Conservation (phyloP, 92 coral and sea anemone species). For the Pocillopora grandis region DNA sequence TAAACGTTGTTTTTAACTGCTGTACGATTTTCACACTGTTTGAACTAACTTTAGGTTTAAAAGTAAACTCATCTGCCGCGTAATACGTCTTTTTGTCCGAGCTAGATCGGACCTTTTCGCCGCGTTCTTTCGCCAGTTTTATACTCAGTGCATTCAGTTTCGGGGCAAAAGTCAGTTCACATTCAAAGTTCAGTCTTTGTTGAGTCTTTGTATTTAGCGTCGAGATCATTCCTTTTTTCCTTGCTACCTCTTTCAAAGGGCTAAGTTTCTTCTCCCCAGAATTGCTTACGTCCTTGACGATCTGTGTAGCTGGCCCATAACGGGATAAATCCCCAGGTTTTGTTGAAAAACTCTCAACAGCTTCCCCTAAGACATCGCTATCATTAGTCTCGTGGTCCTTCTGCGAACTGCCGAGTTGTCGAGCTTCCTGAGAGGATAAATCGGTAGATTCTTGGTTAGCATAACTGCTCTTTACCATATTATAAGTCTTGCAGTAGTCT, state of each 20-base stretch:
- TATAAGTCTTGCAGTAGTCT: conserved; percentile 90
- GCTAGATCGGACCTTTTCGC: conserved; percentile 45
- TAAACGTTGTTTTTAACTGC: conserved; percentile 85
- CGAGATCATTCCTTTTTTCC: conserved; percentile 69
- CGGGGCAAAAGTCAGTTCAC: conserved; percentile 95
- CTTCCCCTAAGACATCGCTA: conserved; percentile 54
- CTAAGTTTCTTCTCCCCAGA: conserved; percentile 57
- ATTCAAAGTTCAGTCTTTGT: conserved; percentile 70
- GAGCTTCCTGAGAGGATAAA: conserved; percentile 57
- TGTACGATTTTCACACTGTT: conserved; percentile 92
- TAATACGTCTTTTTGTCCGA: conserved; percentile 54
- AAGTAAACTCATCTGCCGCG: conserved; percentile 78
- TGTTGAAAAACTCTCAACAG: conserved; percentile 60
- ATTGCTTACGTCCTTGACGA: conserved; percentile 29
- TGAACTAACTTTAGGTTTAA: conserved; percentile 93
- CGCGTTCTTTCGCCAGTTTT: conserved; percentile 88
- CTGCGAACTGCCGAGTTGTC: conserved; percentile 16
- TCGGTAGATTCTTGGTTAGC: conserved; percentile 61
- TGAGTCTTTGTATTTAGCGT: conserved; percentile 58
- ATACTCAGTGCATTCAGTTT: conserved; percentile 88
- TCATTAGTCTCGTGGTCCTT: conserved; percentile 49
- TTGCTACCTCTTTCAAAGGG: conserved; percentile 55
- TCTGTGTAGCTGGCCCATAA: conserved; percentile 57
- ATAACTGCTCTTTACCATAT: conserved; percentile 73
- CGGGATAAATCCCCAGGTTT: conserved; percentile 72